Conservation (phyloP, 1,140 invertebrate genomes). For the Tetramorium alpestre region DNA sequence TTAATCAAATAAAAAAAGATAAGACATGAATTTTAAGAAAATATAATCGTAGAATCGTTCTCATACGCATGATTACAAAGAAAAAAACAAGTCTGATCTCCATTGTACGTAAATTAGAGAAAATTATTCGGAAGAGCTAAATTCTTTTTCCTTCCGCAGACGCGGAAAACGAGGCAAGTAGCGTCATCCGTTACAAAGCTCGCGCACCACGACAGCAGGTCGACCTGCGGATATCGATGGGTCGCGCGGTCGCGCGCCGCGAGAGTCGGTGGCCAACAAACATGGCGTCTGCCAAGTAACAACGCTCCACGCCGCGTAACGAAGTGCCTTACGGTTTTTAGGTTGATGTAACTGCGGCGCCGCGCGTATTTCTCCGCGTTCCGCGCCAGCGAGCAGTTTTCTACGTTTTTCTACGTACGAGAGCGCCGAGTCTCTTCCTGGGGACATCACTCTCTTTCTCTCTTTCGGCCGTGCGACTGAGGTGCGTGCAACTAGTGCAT, state of each 20-base stretch:
- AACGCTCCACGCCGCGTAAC: conserved; percentile 76
- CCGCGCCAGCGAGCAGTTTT: not conserved
- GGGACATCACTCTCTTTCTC: not conserved
- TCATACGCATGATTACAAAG: too few relatives aligned
- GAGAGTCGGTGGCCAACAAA: conserved; percentile 70
- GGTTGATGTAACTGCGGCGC: conserved; percentile 67
- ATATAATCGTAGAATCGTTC: too few relatives aligned
- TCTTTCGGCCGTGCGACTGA: not conserved
- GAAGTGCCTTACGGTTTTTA: conserved; percentile 77
- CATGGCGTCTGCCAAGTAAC: conserved; percentile 82
- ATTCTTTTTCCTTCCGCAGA: not conserved
- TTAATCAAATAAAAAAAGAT: too few relatives aligned
- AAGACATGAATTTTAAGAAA: too few relatives aligned
- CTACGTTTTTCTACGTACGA: conserved; percentile 5
- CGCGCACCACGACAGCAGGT: conserved; percentile 14
- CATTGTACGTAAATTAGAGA: not conserved
- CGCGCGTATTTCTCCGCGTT: not conserved
- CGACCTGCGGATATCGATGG: too few relatives aligned
- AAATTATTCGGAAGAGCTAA: not conserved
- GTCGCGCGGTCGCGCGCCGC: not conserved
- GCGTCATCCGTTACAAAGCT: conserved; percentile 14
- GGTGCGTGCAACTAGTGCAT: conserved; percentile 43
- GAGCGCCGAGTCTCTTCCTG: not conserved
- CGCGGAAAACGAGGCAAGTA: not conserved
- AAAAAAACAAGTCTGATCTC: too few relatives aligned